Conservation (phyloP, 2,797 vertebrate species). For the Benthosema pterotum region DNA sequence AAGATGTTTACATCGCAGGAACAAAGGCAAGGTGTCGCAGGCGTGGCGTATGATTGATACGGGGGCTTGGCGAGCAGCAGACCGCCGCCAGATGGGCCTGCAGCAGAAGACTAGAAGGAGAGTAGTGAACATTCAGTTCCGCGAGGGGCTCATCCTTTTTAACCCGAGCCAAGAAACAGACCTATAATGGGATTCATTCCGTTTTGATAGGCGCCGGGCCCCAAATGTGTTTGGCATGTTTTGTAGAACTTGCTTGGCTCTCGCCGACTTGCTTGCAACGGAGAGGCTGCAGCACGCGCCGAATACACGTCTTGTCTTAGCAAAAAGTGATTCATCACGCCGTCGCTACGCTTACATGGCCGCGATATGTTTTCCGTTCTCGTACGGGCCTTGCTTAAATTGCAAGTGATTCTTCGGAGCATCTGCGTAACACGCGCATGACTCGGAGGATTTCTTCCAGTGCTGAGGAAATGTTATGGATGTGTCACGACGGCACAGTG, state of each 20-base stretch:
- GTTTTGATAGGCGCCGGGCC: slow-evolving; percentile 26
- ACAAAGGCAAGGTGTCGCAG: slow-evolving; percentile 60
- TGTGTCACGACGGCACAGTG: too few species aligned
- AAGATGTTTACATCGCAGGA: slow-evolving; percentile 69
- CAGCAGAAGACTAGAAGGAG: too few species aligned
- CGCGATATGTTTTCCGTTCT: too few species aligned
- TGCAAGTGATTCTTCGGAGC: too few species aligned
- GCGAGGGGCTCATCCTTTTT: slow-evolving; percentile 44
- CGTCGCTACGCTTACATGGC: too few species aligned
- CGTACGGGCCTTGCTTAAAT: too few species aligned
- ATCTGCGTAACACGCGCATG: too few species aligned
- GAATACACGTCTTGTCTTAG: neutral
- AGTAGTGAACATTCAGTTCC: slow-evolving; percentile 29
- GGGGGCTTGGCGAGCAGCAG: slow-evolving; percentile 40
- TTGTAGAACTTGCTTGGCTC: slow-evolving; percentile 24
- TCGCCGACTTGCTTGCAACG: too few species aligned
- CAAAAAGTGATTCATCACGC: too few species aligned
- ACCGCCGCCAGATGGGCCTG: slow-evolving; percentile 46
- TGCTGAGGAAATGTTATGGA: too few species aligned
- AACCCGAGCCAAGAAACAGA: slow-evolving; percentile 27
- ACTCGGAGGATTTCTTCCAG: too few species aligned
- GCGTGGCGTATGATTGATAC: slow-evolving; percentile 61
- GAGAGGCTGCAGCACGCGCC: too few species aligned
- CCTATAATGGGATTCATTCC: slow-evolving; percentile 9
- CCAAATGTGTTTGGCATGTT: slow-evolving; percentile 42